Conservation (phyloP, 2,113 vertebrate species). For the Sapajus apella region DNA sequence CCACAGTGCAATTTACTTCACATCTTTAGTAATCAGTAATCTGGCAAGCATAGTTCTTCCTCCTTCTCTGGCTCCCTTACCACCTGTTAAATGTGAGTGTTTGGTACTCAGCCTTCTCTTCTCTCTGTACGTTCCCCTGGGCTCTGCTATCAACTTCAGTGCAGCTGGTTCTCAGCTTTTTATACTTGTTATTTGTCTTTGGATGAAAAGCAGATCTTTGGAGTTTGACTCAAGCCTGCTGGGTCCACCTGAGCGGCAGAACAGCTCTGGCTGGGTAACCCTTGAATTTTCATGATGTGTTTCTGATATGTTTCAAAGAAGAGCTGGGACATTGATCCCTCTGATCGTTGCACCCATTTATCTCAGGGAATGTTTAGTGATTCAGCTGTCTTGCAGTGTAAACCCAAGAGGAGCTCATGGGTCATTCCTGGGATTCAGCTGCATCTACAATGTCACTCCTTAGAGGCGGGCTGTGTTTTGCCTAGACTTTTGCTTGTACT, state of each 20-base stretch:
- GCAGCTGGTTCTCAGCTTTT: background rate
- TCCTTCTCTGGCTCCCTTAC: background rate
- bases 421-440: background rate
- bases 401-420: background rate
- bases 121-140: background rate
- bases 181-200: background rate
- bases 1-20: too few species aligned
- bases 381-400: background rate
- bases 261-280: background rate
- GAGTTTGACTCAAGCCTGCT: background rate
- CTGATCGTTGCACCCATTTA: conserved; percentile 12
- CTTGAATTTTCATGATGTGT: background rate
- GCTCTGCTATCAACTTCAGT: background rate
- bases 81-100: background rate
- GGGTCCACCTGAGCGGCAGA: background rate
- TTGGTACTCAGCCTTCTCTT: background rate
- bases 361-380: conserved; percentile 49
- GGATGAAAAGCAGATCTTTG: conserved; percentile 21
- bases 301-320: background rate
- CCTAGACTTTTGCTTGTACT: conserved; percentile 11
- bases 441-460: background rate
- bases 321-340: conserved; percentile 37
- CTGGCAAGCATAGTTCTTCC: background rate
- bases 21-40: background rate
- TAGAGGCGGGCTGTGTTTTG: conserved; percentile 35